phyloP scores from a whole-genome alignment of 2,113 vertebrate species.

The Ceyx cyanopectus region DNA sequence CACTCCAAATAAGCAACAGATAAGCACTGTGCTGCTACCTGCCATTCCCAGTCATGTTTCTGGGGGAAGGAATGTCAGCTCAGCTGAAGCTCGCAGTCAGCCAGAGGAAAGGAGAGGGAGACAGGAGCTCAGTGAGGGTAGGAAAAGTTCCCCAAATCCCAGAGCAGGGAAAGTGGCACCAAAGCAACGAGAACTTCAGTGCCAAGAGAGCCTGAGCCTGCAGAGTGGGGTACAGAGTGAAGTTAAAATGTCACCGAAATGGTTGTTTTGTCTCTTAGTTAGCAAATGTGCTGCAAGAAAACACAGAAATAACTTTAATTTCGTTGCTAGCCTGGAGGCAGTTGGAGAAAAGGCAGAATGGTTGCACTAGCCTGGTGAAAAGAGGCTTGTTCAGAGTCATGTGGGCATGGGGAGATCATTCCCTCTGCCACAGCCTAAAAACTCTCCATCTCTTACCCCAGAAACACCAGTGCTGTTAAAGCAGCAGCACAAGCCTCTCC shows the following conservation, averaged over 20 bases:
- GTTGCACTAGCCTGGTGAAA: neutral
- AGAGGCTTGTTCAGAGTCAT: neutral
- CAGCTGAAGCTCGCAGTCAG: neutral
- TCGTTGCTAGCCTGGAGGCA: neutral
- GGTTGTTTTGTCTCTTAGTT: neutral
- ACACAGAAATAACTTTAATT: neutral
- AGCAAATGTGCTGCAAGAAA: neutral
- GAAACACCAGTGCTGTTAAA: neutral
- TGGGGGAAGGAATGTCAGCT: neutral
- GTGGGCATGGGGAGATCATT: neutral
- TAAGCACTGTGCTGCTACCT: neutral
- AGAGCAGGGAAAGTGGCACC: neutral
- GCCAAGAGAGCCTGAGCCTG: neutral
- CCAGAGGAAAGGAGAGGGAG: neutral
- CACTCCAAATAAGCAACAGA: neutral
- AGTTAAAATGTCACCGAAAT: neutral
- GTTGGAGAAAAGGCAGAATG: neutral
- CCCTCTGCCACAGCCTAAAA: neutral
- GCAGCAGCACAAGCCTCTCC: neutral
- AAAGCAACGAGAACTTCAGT: neutral
- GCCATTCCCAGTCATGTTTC: neutral
- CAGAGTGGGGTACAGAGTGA: neutral
- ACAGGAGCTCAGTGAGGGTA: neutral
- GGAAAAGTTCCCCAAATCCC: neutral
- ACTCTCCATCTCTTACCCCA: rapidly evolving